Base-by-base conservation (phyloP, 2,113 vertebrate species). In the Columbina picui region DNA sequence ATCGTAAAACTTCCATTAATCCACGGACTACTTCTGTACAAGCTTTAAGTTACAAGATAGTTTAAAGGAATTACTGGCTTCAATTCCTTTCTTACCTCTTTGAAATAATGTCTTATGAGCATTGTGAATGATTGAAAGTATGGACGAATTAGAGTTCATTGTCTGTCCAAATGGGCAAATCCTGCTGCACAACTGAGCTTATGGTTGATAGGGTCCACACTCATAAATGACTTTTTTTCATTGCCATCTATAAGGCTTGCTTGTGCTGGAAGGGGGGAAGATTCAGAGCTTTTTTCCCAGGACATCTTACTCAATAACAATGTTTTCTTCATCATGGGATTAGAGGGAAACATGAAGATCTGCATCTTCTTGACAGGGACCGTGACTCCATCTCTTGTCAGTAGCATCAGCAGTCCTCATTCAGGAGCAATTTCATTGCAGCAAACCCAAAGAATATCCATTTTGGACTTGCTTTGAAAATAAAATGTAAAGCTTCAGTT, bases 101-200 rank as follows among this genome's bases (percentile, higher is more conserved):
- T 17, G 36, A 47, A 69, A 29, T 15, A 18, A 57, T 5, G 14
- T 8, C 25, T 61, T 63, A 43, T 0, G 7, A 64, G 10, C 2
- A 8, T 17, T 64, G 39, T 50, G 75, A 52, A 49, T 26, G 47
- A 65, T 43, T 78, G 49, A 25, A 59, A 17, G 25, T 22, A 4
- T 2, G 3, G 67, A 45, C 12, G 26, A 52, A 12, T 41, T 52
- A 13, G 3, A 1, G 55, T 14, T 94, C 50, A 32, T 65, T 25
- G 47, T 68, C 39, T 63, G 32, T 39, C 52, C n/a, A 47, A 63
- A 20, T 9, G 27, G 74, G 36, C 2, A 2, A 60, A 41, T 77
- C 39, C 68, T 12, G 7, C 34, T 76, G 68, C 38, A 53, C 30
- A 39, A 1, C 12, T 25, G 7, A 26, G 14, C 11, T 61, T 34